phyloP scores from a whole-genome alignment of 2,113 vertebrate genomes.

The Motacilla tschutschensis region DNA sequence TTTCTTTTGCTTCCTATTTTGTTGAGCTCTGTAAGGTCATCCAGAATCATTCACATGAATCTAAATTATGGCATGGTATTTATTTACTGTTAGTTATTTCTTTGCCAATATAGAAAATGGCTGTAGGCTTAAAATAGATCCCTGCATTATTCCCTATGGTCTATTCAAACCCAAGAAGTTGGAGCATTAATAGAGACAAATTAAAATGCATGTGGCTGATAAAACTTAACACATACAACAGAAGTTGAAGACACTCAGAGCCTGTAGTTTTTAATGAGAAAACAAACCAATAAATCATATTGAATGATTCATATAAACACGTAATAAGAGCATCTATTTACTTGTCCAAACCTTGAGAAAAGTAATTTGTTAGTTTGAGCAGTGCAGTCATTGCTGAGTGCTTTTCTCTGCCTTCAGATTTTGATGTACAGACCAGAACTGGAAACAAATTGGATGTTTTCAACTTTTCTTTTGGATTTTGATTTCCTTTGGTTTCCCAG shows the following conservation, averaged over 20 bases:
- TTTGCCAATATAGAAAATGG: slow-evolving; percentile 43
- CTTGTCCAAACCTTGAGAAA: slow-evolving; percentile 20
- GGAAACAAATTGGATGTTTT: background rate
- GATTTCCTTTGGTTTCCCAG: background rate
- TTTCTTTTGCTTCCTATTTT: background rate
- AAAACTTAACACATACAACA: background rate
- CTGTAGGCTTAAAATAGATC: slow-evolving; percentile 13
- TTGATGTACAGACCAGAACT: background rate
- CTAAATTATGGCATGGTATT: background rate
- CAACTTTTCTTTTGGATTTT: slow-evolving; percentile 3
- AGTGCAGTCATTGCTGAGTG: background rate
- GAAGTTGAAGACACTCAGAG: background rate
- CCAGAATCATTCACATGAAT: slow-evolving; percentile 1
- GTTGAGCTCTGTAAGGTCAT: background rate
- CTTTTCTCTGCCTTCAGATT: slow-evolving; percentile 24
- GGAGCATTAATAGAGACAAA: background rate
- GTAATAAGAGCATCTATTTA: slow-evolving; percentile 20
- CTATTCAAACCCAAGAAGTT: slow-evolving; percentile 16
- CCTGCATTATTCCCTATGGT: background rate
- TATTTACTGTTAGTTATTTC: slow-evolving; percentile 11
- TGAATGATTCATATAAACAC: slow-evolving; percentile 13
- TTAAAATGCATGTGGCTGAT: slow-evolving; percentile 16
- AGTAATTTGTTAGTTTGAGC: slow-evolving; percentile 8
- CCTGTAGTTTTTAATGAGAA: slow-evolving; percentile 19
- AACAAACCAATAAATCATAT: slow-evolving; percentile 47